Conservation (phyloP, 1,140 invertebrate species). For the Achatina immaculata region DNA sequence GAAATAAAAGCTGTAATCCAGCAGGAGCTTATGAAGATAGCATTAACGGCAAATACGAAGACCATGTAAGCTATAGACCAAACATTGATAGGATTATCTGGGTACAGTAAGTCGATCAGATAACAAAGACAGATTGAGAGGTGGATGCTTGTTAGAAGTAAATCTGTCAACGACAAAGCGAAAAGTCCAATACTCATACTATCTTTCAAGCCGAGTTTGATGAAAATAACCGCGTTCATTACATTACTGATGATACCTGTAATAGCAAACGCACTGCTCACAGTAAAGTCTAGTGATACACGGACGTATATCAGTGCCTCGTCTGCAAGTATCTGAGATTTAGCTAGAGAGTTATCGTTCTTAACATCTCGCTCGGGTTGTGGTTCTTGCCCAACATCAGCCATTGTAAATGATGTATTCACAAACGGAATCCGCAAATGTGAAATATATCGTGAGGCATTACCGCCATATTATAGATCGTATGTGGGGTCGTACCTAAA, state of each 20-base stretch:
- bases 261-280: neutral
- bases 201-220: neutral
- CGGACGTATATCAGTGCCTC: neutral
- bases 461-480: too few relatives aligned
- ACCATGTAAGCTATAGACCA: neutral
- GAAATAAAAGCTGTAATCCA: slow-evolving; percentile 17
- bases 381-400: too few relatives aligned
- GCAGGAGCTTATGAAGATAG: neutral
- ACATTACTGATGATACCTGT: neutral
- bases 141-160: neutral
- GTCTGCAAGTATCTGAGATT: neutral
- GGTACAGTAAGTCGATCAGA: neutral
- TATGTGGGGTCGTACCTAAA: too few relatives aligned
- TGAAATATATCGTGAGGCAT: too few relatives aligned
- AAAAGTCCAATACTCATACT: neutral
- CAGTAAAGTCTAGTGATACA: neutral
- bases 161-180: neutral
- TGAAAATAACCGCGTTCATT: neutral
- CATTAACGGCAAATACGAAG: neutral
- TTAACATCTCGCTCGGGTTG: too few relatives aligned
- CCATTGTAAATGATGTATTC: too few relatives aligned
- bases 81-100: neutral
- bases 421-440: too few relatives aligned
- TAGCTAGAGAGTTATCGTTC: too few relatives aligned
- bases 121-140: neutral